Evolutionary conservation across 2,113 vertebrate genomes (phyloP), one percentile per base, ranked within the genome.

Genomic region (Phaetusa simplex): DNA sequence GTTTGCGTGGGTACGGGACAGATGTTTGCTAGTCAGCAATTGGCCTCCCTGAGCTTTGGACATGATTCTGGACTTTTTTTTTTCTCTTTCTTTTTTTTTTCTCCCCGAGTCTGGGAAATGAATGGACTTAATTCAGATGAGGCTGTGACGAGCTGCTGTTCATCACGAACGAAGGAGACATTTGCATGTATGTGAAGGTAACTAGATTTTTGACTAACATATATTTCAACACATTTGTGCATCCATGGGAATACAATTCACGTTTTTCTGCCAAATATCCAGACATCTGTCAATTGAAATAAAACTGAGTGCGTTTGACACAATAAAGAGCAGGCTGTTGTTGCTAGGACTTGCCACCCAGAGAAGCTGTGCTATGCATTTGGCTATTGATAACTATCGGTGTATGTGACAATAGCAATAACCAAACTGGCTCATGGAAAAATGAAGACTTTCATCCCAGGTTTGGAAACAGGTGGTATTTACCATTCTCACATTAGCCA

Each of bases 271-370:
- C 69, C 91, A 95, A 73, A 85, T 76, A 91, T 13, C n/a, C 88
- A 93, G 88, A 56, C 66, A 79, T 87, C 90, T 96, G 95, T 94
- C 93, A 94, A 87, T 29, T 82, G 86, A 84, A 67, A 84, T 87
- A 66, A 87, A 76, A 55, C 65, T 8, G 80, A 58, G 53, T 32
- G 53, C 6, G 1, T 87, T 82, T 71, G 80, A 74, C 72, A 93
- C 89, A 87, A 92, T 86, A 89, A 95, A 49, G 19, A 91, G 65
- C 86, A 96, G 65, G 69, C 86, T 76, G 83, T 23, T 84, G 82
- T 40, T 90, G 76, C 65, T 69, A 49, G 90, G 89, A 52, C 61
- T 45, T 72, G 69, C 81, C 69, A 72, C 95, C 65, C 65, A 72
- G 69, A 79, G 65, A 82, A 91, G 55, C 52, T 0, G 1, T 42